Percentiles rank a stretch among this genome's conserved stretches.
Conservation (phyloP, 1,140 invertebrate species). For the Pteromalus puparum region DNA sequence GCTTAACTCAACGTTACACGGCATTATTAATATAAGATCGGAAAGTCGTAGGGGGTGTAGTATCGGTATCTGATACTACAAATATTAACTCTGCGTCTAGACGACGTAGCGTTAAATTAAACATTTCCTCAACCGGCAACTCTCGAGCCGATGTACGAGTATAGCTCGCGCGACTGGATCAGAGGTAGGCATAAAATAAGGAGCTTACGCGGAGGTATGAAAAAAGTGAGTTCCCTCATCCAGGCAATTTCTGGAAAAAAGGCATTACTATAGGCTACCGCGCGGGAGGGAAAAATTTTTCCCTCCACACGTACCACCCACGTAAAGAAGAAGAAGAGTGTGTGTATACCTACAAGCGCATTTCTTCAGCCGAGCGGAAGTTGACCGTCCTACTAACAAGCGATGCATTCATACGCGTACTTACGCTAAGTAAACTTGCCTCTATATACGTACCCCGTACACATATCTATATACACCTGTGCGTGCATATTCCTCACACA, state of each 20-base stretch:
- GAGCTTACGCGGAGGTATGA: background rate
- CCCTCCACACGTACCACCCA: background rate
- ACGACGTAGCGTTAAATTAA: background rate
- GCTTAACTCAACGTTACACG: too few species aligned
- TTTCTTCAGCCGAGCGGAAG: slow-evolving; percentile 19
- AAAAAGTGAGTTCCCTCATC: background rate
- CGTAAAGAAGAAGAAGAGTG: background rate
- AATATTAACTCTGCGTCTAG: background rate
- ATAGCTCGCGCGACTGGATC: background rate
- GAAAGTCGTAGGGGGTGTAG: too few species aligned
- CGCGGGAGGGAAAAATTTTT: slow-evolving; percentile 18
- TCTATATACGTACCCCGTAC: background rate
- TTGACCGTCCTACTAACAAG: slow-evolving; percentile 54
- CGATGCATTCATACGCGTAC: slow-evolving; percentile 57
- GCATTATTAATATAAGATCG: too few species aligned
- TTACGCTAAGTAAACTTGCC: slow-evolving; percentile 57
- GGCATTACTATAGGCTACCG: background rate
- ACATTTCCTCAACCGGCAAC: background rate
- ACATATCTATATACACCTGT: background rate
- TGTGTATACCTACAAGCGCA: background rate
- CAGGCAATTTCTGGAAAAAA: slow-evolving; percentile 3
- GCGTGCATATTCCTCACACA: background rate
- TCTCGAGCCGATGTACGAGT: background rate
- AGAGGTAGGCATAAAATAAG: background rate
- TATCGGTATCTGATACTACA: background rate